These are phyloP conservation scores for Arnoldichthys spilopterus DNA, from an alignment of 2,797 vertebrate species.

Conservation along the genomic window DNA sequence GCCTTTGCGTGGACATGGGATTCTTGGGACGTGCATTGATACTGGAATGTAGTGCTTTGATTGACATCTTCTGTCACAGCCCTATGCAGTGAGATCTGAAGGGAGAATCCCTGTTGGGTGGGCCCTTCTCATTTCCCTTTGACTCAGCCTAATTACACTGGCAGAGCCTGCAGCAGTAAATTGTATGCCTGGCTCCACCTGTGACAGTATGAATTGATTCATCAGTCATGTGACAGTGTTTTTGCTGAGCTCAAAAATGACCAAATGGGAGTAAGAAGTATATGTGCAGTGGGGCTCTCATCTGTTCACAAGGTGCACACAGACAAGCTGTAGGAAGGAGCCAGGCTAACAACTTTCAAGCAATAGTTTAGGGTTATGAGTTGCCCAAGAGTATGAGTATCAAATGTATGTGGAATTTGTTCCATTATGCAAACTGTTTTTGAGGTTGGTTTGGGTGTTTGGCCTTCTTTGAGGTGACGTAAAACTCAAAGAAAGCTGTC, in stretches of 20 bases:
- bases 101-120: constrained; percentile 42
- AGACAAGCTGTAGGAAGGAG: constrained; percentile 10
- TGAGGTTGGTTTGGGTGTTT: constrained; percentile 2
- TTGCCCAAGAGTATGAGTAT: not conserved
- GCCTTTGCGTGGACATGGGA: constrained; percentile 27
- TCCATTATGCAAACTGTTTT: not conserved
- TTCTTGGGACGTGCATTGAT: constrained; percentile 2
- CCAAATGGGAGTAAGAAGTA: constrained; percentile 33
- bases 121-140: constrained; percentile 51
- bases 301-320: not conserved
- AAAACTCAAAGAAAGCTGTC: not conserved
- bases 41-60: constrained; percentile 36
- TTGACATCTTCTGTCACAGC: constrained; percentile 47
- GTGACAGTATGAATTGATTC: constrained; percentile 60
- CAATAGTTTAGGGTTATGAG: not conserved
- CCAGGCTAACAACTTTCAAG: not conserved
- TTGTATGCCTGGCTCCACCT: constrained; percentile 52
- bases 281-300: not conserved
- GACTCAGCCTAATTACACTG: constrained; percentile 56
- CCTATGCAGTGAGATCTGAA: constrained; percentile 32
- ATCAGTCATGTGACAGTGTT: constrained; percentile 54
- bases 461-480: not conserved
- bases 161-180: constrained; percentile 54
- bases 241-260: constrained; percentile 53
- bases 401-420: not conserved